Conservation (phyloP, 1,140 invertebrate genomes). For the Papilio dardanus region DNA sequence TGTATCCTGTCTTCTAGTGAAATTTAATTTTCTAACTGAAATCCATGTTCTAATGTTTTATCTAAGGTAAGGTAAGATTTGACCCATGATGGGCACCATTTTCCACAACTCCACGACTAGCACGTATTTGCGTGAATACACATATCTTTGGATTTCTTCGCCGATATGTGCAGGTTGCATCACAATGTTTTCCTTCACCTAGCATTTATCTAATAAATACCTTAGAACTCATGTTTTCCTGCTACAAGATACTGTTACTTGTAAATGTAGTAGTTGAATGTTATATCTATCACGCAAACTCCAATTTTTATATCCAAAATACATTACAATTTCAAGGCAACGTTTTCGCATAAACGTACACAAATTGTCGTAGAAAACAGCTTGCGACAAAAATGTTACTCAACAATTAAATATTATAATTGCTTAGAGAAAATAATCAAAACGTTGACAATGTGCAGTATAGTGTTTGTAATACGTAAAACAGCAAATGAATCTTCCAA, state of each 20-base stretch:
- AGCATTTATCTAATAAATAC: background rate
- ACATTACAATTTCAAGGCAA: background rate
- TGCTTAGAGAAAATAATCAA: background rate
- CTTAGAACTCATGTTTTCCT: slow-evolving; percentile 1
- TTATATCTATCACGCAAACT: slow-evolving; percentile 5
- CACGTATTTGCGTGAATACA: no score
- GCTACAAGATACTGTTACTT: slow-evolving; percentile 10
- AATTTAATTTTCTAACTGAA: no score
- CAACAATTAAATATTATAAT: background rate
- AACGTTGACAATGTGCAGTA: background rate
- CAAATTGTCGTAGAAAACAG: background rate
- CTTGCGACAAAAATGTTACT: background rate
- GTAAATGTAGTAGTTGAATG: background rate
- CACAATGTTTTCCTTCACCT: no score
- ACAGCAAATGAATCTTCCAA: background rate
- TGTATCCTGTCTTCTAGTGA: no score
- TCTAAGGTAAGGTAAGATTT: no score
- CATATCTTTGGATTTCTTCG: no score
- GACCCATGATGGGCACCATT: no score
- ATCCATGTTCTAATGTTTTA: no score
- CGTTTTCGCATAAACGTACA: background rate
- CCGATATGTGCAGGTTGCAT: no score
- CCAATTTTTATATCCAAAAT: slow-evolving; percentile 15
- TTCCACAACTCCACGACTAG: no score
- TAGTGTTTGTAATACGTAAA: background rate